These are phyloP conservation scores for Sinotaia quadrata DNA, from an alignment of 2,888 invertebrate genomes.

Conservation along the genomic window DNA sequence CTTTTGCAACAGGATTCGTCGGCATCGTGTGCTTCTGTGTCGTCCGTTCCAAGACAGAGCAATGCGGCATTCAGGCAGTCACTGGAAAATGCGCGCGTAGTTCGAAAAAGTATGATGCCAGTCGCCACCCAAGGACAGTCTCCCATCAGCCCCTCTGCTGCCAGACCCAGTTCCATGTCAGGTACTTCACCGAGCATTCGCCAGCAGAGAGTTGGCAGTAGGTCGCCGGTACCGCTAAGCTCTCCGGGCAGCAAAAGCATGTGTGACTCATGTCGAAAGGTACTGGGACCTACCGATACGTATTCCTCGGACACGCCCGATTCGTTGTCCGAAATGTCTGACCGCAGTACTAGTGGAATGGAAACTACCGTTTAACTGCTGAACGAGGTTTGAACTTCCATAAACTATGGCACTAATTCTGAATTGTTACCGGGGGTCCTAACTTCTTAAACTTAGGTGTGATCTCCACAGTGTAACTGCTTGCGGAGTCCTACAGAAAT, in stretches of 20 bases:
- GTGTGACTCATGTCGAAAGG: conserved; percentile 25
- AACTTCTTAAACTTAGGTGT: too few species aligned
- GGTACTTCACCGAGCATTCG: not conserved
- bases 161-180: not conserved
- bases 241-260: conserved; percentile 6
- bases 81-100: conserved; percentile 18
- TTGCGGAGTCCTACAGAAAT: too few species aligned
- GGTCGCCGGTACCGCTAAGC: not conserved
- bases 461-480: too few species aligned
- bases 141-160: not conserved
- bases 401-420: too few species aligned
- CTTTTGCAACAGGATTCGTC: not conserved
- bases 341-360: conserved; percentile 33
- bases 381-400: too few species aligned
- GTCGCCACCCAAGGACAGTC: not conserved
- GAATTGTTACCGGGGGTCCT: too few species aligned
- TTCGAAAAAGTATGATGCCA: not conserved
- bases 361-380: conserved; percentile 35
- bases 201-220: not conserved
- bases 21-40: not conserved
- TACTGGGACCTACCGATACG: not conserved
- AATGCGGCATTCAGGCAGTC: conserved; percentile 15
- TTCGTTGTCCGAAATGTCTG: conserved; percentile 21
- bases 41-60: not conserved
- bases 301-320: conserved; percentile 22